These are phyloP conservation scores for Aphaenogaster rudis DNA, from an alignment of 1,140 invertebrate species.

Conservation along the genomic window DNA sequence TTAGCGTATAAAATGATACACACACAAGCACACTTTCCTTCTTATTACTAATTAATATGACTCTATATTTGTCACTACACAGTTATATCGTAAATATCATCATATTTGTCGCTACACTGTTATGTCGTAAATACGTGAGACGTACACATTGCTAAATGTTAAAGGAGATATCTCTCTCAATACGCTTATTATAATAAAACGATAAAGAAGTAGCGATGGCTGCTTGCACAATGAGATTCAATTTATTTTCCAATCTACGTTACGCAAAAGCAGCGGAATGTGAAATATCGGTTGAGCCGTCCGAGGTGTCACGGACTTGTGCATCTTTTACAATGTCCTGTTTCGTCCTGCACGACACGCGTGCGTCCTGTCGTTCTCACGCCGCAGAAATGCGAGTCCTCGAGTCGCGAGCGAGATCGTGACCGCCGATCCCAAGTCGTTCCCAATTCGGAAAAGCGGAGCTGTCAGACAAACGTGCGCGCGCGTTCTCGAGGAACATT, in stretches of 20 bases:
- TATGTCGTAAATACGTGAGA: not conserved
- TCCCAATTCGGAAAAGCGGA: slow-evolving; percentile 65
- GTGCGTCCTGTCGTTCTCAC: slow-evolving; percentile 64
- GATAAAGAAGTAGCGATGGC: not conserved
- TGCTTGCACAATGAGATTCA: not conserved
- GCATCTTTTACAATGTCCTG: not conserved
- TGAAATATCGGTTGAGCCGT: slow-evolving; percentile 30
- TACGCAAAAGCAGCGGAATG: slow-evolving; percentile 8
- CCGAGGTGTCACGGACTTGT: not conserved
- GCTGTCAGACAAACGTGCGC: slow-evolving; percentile 59
- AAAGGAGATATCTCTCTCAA: slow-evolving; percentile 2
- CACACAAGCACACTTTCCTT: not conserved
- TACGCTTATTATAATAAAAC: not conserved
- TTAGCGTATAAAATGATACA: not conserved
- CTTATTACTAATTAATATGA: not conserved
- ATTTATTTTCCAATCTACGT: slow-evolving; percentile 25
- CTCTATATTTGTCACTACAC: not conserved
- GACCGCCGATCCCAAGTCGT: slow-evolving; percentile 77
- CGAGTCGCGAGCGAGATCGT: slow-evolving; percentile 64
- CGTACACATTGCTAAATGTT: not conserved
- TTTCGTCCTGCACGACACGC: slow-evolving; percentile 8
- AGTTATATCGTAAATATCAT: not conserved
- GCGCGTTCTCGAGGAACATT: slow-evolving; percentile 23
- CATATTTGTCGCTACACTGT: not conserved
- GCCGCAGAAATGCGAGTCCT: slow-evolving; percentile 57